Evolutionary conservation across 1,140 invertebrate species (phyloP).

Genomic region (Eufriesea mexicana): DNA sequence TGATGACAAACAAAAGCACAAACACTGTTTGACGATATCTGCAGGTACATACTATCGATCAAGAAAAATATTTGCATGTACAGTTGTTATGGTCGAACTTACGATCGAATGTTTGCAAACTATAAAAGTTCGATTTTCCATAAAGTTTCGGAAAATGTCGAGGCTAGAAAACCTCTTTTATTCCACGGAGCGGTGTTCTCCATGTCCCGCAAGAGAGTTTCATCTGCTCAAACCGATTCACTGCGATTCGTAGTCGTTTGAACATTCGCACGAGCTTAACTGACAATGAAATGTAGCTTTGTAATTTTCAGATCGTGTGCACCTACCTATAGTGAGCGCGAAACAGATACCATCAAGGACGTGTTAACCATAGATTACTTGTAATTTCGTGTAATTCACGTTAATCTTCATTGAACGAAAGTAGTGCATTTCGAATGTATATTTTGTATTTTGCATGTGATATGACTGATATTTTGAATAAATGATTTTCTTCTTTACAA

Average conservation of each 20-base stretch:
- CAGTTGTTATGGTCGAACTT: background rate
- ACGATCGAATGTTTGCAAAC: background rate
- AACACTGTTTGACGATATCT: background rate
- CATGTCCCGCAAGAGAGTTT: constrained; percentile 5
- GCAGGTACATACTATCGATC: background rate
- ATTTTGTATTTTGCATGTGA: background rate
- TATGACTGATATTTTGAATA: too few species aligned
- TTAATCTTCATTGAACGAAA: background rate
- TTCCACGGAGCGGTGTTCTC: constrained; percentile 2
- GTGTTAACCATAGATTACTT: background rate
- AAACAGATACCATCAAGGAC: constrained; percentile 53
- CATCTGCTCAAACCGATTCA: background rate
- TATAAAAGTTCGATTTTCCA: background rate
- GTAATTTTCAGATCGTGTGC: constrained; percentile 46
- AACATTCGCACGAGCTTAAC: constrained; percentile 52
- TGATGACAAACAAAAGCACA: background rate
- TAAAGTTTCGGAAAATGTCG: background rate
- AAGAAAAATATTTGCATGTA: background rate
- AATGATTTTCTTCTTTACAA: background rate
- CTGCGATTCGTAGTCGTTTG: constrained; percentile 12
- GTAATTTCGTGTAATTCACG: constrained; percentile 46
- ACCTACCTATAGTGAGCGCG: constrained; percentile 19
- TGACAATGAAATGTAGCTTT: constrained; percentile 50
- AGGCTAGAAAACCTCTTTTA: constrained; percentile 15
- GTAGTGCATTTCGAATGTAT: background rate